Evolutionary conservation across 2,888 invertebrate genomes (phyloP).

Genomic region (Caenorhabditis zanzibari): DNA sequence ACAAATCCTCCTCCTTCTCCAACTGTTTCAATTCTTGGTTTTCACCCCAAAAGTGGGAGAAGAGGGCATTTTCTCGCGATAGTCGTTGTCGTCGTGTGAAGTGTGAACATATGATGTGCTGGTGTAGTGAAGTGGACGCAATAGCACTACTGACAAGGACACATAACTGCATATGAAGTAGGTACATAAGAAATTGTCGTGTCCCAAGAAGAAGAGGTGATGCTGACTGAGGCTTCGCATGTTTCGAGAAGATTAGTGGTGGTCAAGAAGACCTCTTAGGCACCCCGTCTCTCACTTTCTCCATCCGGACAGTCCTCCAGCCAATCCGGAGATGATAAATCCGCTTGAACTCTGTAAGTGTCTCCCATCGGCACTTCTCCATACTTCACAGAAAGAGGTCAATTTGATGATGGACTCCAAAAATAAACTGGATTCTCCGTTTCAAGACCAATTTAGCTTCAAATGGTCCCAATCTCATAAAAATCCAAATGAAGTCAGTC

Average conservation of each 20-base stretch:
- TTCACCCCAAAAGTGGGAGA: constrained; percentile 14
- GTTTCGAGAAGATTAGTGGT: constrained; percentile 67
- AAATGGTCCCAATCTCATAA: constrained; percentile 5
- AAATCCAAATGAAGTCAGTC: constrained; percentile 21
- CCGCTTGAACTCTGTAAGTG: constrained; percentile 65
- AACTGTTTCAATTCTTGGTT: constrained; percentile 64
- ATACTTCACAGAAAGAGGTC: constrained; percentile 46
- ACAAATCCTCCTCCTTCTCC: constrained; percentile 19
- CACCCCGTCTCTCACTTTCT: constrained; percentile 5
- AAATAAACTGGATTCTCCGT: constrained; percentile 10
- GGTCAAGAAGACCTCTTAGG: constrained; percentile 59
- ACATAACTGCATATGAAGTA: constrained; percentile 70
- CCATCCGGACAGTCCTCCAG: constrained; percentile 48
- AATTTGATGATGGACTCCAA: not conserved
- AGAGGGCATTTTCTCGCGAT: constrained; percentile 38
- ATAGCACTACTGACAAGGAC: constrained; percentile 72
- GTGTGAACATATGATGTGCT: constrained; percentile 69
- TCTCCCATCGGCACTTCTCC: constrained; percentile 27
- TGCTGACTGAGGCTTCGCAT: constrained; percentile 33
- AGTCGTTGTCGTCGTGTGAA: constrained; percentile 56
- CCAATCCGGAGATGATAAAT: constrained; percentile 60
- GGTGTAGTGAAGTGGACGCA: constrained; percentile 69
- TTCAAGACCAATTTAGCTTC: not conserved
- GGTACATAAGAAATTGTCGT: constrained; percentile 65
- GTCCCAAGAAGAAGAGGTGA: constrained; percentile 12